Evolutionary conservation across 1,140 invertebrate genomes (phyloP).

Genomic region (Temnothorax longispinosus): DNA sequence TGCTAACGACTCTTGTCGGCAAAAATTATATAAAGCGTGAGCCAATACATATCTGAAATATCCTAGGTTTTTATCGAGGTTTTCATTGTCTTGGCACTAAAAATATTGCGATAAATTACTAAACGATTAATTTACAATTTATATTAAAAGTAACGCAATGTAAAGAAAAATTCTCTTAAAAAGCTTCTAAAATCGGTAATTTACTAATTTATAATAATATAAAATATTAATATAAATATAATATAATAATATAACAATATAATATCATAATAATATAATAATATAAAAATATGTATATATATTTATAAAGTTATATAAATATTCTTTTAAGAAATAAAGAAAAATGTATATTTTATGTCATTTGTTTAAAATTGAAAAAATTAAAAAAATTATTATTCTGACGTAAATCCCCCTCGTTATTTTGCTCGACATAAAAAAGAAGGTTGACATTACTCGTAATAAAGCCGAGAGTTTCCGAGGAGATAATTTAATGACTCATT

Average conservation of each 20-base stretch:
- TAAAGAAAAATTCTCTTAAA: too few species aligned
- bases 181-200: too few species aligned
- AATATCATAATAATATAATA: not conserved
- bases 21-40: conserved; percentile 15
- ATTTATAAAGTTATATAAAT: conserved; percentile 6
- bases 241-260: too few species aligned
- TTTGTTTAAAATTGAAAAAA: not conserved
- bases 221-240: too few species aligned
- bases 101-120: not conserved
- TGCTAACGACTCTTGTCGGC: not conserved
- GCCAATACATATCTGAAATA: not conserved
- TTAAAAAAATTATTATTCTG: not conserved
- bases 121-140: too few species aligned
- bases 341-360: not conserved
- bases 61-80: not conserved
- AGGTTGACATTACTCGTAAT: not conserved
- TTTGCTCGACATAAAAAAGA: not conserved
- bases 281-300: not conserved
- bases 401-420: not conserved
- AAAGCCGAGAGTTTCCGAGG: not conserved
- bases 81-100: not conserved
- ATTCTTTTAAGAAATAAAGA: not conserved
- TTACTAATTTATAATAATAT: too few species aligned
- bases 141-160: not conserved
- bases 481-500: conserved; percentile 37